Conservation (phyloP, 2,113 vertebrate species). For the Chrysochloris asiatica region DNA sequence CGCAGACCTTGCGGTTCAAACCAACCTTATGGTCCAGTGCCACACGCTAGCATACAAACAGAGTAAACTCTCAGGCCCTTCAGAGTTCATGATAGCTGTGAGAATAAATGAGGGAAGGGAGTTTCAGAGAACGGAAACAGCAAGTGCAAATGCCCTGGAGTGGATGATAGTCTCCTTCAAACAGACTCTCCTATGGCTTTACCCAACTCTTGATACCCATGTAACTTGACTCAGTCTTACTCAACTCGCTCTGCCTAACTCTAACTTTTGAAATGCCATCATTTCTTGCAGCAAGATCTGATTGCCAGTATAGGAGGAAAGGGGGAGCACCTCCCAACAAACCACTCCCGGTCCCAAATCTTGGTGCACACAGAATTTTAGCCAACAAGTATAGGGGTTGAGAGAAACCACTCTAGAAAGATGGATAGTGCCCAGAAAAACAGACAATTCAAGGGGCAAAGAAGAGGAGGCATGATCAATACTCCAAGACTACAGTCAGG, state of each 20-base stretch:
- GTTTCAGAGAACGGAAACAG: no score
- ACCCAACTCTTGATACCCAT: neutral
- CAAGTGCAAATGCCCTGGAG: no score
- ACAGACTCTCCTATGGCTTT: neutral
- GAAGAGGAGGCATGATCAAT: no score
- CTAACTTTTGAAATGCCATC: neutral
- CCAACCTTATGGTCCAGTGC: no score
- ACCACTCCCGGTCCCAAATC: neutral
- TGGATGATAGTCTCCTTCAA: neutral
- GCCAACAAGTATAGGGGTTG: neutral
- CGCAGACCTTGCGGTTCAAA: no score
- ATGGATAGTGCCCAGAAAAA: neutral
- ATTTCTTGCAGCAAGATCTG: slow-evolving; percentile 26
- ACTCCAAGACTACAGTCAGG: neutral
- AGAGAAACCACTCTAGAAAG: slow-evolving; percentile 23
- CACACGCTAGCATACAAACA: no score
- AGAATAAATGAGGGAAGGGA: no score
- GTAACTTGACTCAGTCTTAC: neutral
- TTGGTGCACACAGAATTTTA: neutral
- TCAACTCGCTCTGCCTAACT: neutral
- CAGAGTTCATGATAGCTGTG: no score
- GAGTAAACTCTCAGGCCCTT: neutral
- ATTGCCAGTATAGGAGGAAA: neutral
- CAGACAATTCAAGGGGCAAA: neutral
- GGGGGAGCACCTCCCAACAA: neutral